Percentiles rank a stretch among this genome's conserved stretches.
Evolutionary conservation across 2,113 vertebrate species (phyloP).

Genomic region (Anguilla rostrata): DNA sequence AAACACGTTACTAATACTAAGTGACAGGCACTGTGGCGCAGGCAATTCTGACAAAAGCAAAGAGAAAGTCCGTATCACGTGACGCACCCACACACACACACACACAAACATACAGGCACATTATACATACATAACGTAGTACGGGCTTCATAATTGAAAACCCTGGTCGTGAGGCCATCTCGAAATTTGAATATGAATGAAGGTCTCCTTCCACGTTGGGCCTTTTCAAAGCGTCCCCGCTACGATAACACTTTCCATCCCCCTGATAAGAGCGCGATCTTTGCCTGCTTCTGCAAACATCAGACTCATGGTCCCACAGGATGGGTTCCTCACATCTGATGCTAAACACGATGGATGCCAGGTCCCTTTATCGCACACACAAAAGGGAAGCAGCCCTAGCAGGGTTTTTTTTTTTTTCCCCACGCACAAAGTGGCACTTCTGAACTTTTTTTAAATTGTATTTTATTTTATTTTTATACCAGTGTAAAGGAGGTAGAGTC

Average conservation of each 20-base stretch:
- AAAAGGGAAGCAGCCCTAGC: neutral
- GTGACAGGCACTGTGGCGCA: neutral
- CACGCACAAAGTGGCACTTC: neutral
- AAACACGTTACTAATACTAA: neutral
- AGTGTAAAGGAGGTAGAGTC: neutral
- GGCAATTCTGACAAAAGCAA: neutral
- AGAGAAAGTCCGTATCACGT: neutral
- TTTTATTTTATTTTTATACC: neutral
- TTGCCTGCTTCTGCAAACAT: slow-evolving; percentile 9
- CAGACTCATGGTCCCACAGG: slow-evolving; percentile 17
- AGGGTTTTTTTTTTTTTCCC: neutral
- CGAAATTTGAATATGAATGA: slow-evolving; percentile 58
- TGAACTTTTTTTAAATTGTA: neutral
- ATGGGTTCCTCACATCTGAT: neutral
- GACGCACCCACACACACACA: neutral
- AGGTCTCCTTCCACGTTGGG: slow-evolving; percentile 46
- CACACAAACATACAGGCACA: slow-evolving; percentile 38
- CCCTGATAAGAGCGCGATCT: slow-evolving; percentile 31
- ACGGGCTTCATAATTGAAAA: slow-evolving; percentile 48
- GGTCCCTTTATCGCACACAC: neutral
- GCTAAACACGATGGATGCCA: neutral
- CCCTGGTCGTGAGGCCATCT: slow-evolving; percentile 31
- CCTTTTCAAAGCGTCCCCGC: slow-evolving; percentile 45
- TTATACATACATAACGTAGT: slow-evolving; percentile 47
- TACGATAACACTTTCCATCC: slow-evolving; percentile 44